Evolutionary conservation across 2,113 vertebrate genomes (phyloP).

Genomic region (Spilogale gracilis): DNA sequence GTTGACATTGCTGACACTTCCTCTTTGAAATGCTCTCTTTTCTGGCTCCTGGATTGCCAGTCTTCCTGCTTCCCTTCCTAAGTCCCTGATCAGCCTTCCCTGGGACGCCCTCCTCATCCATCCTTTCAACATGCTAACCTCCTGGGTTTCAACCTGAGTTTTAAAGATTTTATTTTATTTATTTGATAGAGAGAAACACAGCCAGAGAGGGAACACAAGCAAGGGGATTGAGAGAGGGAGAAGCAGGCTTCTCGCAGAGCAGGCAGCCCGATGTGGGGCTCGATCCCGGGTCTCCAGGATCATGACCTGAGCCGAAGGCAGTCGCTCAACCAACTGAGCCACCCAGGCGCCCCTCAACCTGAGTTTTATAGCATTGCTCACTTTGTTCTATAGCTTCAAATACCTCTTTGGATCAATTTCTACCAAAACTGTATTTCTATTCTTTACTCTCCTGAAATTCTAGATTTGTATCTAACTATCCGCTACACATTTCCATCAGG

Average conservation of each 20-base stretch:
- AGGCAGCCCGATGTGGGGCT: no score
- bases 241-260: no score
- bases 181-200: no score
- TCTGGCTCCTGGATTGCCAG: neutral
- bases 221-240: no score
- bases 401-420: neutral
- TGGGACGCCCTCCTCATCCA: neutral
- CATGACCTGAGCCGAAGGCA: no score
- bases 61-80: neutral
- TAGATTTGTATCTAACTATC: neutral
- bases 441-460: neutral
- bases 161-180: neutral
- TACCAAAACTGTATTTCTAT: neutral
- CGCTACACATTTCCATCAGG: neutral
- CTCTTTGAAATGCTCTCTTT: neutral
- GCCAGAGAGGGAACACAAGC: no score
- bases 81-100: neutral
- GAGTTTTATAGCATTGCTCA: neutral
- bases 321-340: no score
- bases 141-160: neutral
- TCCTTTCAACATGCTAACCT: neutral
- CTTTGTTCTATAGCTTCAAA: neutral
- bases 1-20: fast-evolving
- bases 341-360: neutral
- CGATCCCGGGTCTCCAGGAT: no score